Conservation (phyloP, 2,888 invertebrate species). For the Pseudeuparius sepicola region DNA sequence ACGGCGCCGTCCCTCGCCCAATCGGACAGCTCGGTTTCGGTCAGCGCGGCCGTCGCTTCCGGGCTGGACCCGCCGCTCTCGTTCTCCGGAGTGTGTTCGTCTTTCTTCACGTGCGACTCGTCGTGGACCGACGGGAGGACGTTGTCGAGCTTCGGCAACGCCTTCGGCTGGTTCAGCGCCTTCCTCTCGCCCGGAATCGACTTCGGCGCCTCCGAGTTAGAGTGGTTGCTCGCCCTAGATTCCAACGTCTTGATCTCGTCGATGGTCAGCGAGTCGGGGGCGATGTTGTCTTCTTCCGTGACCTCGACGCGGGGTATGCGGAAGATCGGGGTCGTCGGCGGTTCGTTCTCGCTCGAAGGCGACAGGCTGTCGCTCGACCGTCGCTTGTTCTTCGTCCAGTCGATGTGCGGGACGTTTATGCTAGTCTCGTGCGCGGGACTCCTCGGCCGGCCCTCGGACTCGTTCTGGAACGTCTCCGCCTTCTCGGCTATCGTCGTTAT, state of each 20-base stretch:
- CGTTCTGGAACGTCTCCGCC: constrained; percentile 31
- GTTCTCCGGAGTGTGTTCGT: constrained; percentile 18
- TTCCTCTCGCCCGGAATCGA: constrained; percentile 37
- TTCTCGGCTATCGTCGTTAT: constrained; percentile 18
- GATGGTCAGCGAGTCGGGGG: constrained; percentile 33
- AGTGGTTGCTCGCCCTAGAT: no score
- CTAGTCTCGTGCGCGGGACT: constrained; percentile 57
- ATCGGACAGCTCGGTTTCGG: constrained; percentile 82
- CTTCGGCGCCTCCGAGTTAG: no score
- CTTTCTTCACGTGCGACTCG: constrained; percentile 28
- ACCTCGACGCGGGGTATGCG: constrained; percentile 29
- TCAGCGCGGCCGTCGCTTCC: constrained; percentile 58
- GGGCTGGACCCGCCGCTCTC: constrained; percentile 42
- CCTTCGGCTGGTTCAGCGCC: constrained; percentile 37
- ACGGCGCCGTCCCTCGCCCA: constrained; percentile 77
- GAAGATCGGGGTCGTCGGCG: constrained; percentile 25
- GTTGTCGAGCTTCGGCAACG: constrained; percentile 32
- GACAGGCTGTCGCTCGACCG: constrained; percentile 52
- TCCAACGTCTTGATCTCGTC: constrained; percentile 18
- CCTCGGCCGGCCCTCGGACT: constrained; percentile 42
- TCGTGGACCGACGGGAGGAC: constrained; percentile 30
- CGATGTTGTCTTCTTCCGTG: constrained; percentile 27
- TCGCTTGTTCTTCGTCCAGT: constrained; percentile 42
- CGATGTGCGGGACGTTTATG: constrained; percentile 53
- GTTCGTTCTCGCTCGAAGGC: constrained; percentile 30